Evolutionary conservation across 1,140 invertebrate species (phyloP).

Genomic region (Lasioglossum baleicum): DNA sequence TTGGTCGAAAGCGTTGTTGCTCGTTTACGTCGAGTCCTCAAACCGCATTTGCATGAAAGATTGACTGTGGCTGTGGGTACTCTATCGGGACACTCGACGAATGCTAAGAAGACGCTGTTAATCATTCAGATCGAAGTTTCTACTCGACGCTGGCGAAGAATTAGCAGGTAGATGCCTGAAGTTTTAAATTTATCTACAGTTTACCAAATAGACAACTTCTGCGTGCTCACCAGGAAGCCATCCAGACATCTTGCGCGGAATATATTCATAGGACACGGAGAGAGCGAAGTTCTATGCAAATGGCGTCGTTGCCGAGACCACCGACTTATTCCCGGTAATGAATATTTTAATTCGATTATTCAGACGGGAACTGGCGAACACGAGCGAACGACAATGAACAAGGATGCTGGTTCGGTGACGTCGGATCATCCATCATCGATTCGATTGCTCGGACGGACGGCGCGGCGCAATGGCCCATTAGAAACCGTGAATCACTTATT

Average conservation of each 20-base stretch:
- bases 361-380: not conserved
- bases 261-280: not conserved
- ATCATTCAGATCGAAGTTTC: not conserved
- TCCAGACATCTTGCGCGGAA: not conserved
- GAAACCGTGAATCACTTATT: slow-evolving; percentile 1
- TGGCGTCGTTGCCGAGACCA: not conserved
- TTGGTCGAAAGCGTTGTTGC: not conserved
- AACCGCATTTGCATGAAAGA: not conserved
- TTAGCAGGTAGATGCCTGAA: not conserved
- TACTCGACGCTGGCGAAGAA: not conserved
- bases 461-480: not conserved
- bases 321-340: not conserved
- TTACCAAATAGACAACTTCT: not conserved
- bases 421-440: not conserved
- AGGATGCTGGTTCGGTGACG: not conserved
- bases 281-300: not conserved
- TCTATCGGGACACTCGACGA: not conserved
- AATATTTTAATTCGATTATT: slow-evolving; percentile 5
- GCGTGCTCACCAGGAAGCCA: not conserved
- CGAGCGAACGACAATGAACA: not conserved
- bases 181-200: not conserved
- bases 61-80: not conserved
- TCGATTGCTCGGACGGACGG: not conserved
- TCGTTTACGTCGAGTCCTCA: not conserved
- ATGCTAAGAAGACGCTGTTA: not conserved